Evolutionary conservation across 2,888 invertebrate genomes (phyloP).

Genomic region (Brachynemurus nebulosus): DNA sequence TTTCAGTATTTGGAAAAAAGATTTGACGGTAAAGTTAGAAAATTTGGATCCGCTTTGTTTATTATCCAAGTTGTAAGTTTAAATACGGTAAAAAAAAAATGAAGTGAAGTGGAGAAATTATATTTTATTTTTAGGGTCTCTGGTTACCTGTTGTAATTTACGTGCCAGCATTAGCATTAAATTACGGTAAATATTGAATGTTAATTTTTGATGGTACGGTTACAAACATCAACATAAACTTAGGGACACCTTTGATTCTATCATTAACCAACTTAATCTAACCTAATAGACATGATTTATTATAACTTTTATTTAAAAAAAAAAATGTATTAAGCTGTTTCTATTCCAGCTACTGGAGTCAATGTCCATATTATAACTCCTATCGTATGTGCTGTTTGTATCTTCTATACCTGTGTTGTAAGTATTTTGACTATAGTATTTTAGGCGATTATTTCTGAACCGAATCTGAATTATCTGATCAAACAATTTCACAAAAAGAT

Average conservation of each 20-base stretch:
- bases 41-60: constrained; percentile 57
- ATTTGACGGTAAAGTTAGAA: constrained; percentile 51
- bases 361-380: constrained; percentile 60
- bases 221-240: too few species aligned
- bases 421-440: constrained; percentile 25
- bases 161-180: constrained; percentile 58
- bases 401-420: constrained; percentile 66
- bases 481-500: too few species aligned
- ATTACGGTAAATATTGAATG: too few species aligned
- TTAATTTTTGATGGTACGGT: too few species aligned
- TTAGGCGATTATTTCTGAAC: too few species aligned
- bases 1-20: constrained; percentile 58
- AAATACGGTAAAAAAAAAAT: not conserved
- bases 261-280: too few species aligned
- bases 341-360: constrained; percentile 54
- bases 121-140: constrained; percentile 36
- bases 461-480: too few species aligned
- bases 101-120: constrained; percentile 1
- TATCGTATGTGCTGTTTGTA: constrained; percentile 60
- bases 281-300: too few species aligned
- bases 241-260: too few species aligned
- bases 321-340: too few species aligned
- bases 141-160: constrained; percentile 62
- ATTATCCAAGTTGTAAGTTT: constrained; percentile 49
- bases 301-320: too few species aligned